These are phyloP conservation scores for Hippopotamyrus pictus DNA, from an alignment of 2,797 vertebrate genomes.

Conservation along the genomic window DNA sequence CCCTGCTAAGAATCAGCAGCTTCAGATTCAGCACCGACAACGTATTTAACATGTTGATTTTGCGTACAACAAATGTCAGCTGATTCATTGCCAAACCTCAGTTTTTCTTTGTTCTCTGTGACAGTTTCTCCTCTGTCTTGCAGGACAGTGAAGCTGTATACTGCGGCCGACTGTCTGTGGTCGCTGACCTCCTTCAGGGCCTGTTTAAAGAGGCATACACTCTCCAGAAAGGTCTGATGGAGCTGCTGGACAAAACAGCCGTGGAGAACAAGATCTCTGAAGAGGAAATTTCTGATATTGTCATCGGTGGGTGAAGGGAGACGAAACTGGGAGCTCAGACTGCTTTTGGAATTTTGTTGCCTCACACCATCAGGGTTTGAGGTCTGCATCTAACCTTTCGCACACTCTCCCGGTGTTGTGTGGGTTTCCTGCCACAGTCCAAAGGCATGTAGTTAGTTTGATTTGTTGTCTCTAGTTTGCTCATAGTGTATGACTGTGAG, in stretches of 20 bases:
- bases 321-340: background rate
- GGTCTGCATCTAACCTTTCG: background rate
- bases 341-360: background rate
- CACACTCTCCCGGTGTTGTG: background rate
- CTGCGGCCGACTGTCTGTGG: slow-evolving; percentile 75
- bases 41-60: background rate
- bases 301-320: slow-evolving; percentile 62
- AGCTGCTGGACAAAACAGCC: slow-evolving; percentile 73
- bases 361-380: background rate
- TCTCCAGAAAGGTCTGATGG: slow-evolving; percentile 85
- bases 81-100: background rate
- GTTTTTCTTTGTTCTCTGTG: background rate
- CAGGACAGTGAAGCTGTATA: slow-evolving; percentile 87
- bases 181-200: slow-evolving; percentile 83
- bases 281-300: slow-evolving; percentile 64
- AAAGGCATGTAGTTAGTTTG: background rate
- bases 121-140: slow-evolving; percentile 15
- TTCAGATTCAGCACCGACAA: background rate
- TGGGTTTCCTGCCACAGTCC: background rate
- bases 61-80: background rate
- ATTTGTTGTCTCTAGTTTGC: background rate
- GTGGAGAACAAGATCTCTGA: slow-evolving; percentile 58
- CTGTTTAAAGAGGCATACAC: slow-evolving; percentile 86
- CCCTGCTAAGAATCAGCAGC: background rate
- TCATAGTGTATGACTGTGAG: background rate